Evolutionary conservation across 2,113 vertebrate species (phyloP), one percentile per base, ranked within the genome.

Genomic region (Columba janthina): DNA sequence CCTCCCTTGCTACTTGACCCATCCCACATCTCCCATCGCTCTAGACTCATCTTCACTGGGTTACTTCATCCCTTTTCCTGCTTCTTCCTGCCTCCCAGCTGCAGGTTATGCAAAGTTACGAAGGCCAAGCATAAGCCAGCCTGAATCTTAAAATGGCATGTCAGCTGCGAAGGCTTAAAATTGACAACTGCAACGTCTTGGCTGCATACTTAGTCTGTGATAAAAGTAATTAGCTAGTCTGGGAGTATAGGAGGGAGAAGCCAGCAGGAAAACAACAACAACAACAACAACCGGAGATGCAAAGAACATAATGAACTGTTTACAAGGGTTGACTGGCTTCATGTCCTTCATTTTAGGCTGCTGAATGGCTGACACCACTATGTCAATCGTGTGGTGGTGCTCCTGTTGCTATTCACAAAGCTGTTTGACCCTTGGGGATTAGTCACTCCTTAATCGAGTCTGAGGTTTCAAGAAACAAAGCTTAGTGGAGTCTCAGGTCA

Each of bases 301-400:
- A 82, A 96, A 93, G 71, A 85, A 87, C 71, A 48, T 94, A 96
- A 92, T 11, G 72, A 93, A 51, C 93, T 93, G 71, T 94, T 94
- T 94, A 83, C 91, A 94, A 94, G 78, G 53, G 46, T 25, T 10
- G 50, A 9, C 6, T 71, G 78, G 69, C 18, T 60, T 44, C 29
- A 5, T 10, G 40, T 51, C 34, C 57, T 75, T 50, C 29, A 11
- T 48, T 24, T 42, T 5, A 53, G 57, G 42, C 28, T 34, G n/a
- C 32, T 60, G 51, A 44, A 60, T 44, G 61, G 34, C 53, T 71
- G 78, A 90, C 29, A 53, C 40, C 69, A 50, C 34, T 8, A 3
- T 0, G 24, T 5, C 20, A 58, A 76, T 94, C 87, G 40, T 12
- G 8, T 50, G 75, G 61, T 8, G 71, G n/a, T n/a, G 21, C 32